Percentiles rank a stretch among this genome's conserved stretches.
Evolutionary conservation across 92 coral and sea anemone species (phyloP).

Genomic region (Bergia puertoricense): DNA sequence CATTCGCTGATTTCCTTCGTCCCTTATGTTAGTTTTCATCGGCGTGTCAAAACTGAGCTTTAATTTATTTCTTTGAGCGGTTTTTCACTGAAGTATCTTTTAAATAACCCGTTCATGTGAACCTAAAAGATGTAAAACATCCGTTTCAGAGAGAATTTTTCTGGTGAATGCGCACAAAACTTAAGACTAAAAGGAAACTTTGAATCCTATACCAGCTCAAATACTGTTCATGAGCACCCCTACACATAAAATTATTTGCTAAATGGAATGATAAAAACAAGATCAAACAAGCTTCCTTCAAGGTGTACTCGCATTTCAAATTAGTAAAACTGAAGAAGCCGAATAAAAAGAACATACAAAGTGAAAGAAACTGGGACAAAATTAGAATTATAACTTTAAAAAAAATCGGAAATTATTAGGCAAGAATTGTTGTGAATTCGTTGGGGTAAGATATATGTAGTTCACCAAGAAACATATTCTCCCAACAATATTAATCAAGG

Average conservation of each 20-base stretch:
- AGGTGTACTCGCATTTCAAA: neutral
- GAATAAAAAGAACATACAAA: neutral
- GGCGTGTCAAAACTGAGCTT: conserved; percentile 24
- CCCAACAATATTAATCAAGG: neutral
- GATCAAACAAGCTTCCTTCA: conserved; percentile 12
- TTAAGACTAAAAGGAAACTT: neutral
- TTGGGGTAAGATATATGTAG: neutral
- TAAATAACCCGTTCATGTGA: neutral
- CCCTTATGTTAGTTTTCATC: conserved; percentile 27
- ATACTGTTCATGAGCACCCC: neutral
- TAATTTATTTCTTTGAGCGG: conserved; percentile 10
- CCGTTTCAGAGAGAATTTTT: neutral
- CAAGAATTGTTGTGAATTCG: neutral
- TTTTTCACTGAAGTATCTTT: neutral
- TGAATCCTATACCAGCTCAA: neutral
- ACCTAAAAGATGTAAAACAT: neutral
- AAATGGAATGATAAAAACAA: no score
- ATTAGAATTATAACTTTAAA: neutral
- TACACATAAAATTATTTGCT: neutral
- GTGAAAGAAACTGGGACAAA: neutral
- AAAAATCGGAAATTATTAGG: conserved; percentile 15
- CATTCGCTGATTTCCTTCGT: conserved; percentile 5
- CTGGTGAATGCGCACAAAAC: neutral
- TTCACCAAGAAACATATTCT: neutral
- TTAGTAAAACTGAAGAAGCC: neutral